Percentiles rank a stretch among this genome's conserved stretches.
Evolutionary conservation across 2,113 vertebrate species (phyloP).

Genomic region (Tretioscincus oriximinensis): DNA sequence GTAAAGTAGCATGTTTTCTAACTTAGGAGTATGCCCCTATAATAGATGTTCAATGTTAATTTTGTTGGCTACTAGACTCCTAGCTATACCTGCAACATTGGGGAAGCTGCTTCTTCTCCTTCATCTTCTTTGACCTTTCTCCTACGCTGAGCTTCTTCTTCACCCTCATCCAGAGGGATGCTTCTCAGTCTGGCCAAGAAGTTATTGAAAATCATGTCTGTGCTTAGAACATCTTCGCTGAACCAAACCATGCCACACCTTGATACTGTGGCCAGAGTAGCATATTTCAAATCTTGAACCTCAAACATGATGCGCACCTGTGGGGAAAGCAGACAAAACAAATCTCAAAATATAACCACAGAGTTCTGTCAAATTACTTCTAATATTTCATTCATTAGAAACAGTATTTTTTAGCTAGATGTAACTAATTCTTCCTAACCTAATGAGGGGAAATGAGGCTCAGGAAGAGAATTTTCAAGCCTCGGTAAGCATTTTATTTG

Average conservation of each 20-base stretch:
- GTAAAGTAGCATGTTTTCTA: background rate
- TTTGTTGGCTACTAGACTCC: too few species aligned
- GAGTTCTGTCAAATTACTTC: background rate
- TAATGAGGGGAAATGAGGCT: background rate
- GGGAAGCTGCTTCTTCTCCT: slow-evolving; percentile 89
- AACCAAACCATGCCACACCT: slow-evolving; percentile 99
- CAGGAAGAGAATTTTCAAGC: background rate
- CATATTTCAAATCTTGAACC: slow-evolving; percentile 96
- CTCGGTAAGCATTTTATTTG: background rate
- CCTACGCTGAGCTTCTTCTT: slow-evolving; percentile 93
- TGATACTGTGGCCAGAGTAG: slow-evolving; percentile 95
- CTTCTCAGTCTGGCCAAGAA: slow-evolving; percentile 93
- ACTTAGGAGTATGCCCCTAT: background rate
- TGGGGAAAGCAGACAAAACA: background rate
- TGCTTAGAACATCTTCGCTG: slow-evolving; percentile 97
- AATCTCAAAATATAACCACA: background rate
- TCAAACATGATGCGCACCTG: slow-evolving; percentile 99
- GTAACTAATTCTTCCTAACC: background rate
- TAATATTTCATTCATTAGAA: background rate
- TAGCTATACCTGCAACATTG: slow-evolving; percentile 90
- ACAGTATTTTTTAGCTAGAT: background rate
- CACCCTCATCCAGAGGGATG: slow-evolving; percentile 95
- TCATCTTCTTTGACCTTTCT: slow-evolving; percentile 92
- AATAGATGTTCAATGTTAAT: background rate
- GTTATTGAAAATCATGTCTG: slow-evolving; percentile 98